These are phyloP conservation scores for Tenualosa thibaudeaui DNA, from an alignment of 2,797 vertebrate genomes.

Conservation along the genomic window DNA sequence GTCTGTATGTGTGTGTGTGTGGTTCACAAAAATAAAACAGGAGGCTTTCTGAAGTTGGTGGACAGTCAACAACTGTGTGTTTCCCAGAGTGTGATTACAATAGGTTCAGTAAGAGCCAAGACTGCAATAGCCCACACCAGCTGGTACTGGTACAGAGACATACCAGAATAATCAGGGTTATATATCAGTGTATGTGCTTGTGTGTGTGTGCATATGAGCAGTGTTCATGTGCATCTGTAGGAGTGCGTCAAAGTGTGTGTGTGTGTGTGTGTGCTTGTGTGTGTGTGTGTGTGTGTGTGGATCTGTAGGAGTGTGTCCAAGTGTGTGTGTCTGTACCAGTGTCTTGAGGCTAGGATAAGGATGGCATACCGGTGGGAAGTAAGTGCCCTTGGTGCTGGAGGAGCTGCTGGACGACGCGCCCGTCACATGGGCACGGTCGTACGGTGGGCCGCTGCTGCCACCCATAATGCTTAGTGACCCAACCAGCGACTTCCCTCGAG, in stretches of 20 bases:
- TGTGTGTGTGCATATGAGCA: not conserved
- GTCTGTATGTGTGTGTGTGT: not conserved
- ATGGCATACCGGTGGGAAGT: slow-evolving; percentile 89
- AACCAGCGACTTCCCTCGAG: slow-evolving; percentile 94
- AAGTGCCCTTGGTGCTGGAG: slow-evolving; percentile 95
- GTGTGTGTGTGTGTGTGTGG: not conserved
- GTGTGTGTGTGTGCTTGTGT: not conserved
- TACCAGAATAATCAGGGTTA: not conserved
- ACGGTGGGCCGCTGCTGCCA: slow-evolving; percentile 93
- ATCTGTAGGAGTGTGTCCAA: no score
- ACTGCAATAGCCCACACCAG: not conserved
- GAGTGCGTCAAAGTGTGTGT: not conserved
- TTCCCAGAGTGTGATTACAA: no score
- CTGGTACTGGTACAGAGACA: not conserved
- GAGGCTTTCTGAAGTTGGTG: no score
- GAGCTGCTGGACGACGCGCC: slow-evolving; percentile 98
- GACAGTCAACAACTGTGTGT: no score
- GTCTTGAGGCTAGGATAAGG: not conserved
- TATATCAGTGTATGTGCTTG: not conserved
- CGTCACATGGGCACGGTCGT: slow-evolving; percentile 94
- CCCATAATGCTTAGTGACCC: slow-evolving; percentile 98
- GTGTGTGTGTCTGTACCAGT: not conserved
- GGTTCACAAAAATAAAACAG: not conserved
- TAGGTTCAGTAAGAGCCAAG: no score
- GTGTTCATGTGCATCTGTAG: not conserved